These are phyloP conservation scores for Rhogogaster chlorosoma DNA, from an alignment of 2,888 invertebrate genomes.

Conservation along the genomic window DNA sequence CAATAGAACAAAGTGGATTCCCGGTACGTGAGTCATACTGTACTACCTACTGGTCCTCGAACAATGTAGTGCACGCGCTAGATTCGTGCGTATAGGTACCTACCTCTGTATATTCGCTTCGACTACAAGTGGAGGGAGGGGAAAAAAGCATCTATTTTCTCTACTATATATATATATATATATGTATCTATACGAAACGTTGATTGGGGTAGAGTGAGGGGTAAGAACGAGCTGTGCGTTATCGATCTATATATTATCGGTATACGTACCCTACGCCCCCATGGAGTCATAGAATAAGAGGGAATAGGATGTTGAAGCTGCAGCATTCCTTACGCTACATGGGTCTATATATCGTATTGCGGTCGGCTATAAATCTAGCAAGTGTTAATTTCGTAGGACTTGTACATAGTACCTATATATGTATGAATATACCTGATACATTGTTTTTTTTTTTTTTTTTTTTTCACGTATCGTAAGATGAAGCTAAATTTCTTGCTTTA, in stretches of 20 bases:
- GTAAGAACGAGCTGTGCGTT: constrained; percentile 52
- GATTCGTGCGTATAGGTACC: background rate
- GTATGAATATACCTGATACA: background rate
- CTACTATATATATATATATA: too few species aligned
- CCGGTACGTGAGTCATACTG: constrained; percentile 69
- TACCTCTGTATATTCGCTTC: background rate
- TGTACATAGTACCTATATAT: background rate
- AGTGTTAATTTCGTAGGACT: background rate
- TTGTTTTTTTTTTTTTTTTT: background rate
- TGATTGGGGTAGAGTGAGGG: background rate
- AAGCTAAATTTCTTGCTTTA: background rate
- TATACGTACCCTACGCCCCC: background rate
- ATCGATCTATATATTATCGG: constrained; percentile 58
- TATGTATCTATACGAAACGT: too few species aligned
- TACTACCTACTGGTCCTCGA: background rate
- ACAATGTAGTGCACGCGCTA: background rate
- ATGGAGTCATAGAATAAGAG: background rate
- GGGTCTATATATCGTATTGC: too few species aligned
- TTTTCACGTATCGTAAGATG: background rate
- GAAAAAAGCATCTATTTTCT: constrained; percentile 1
- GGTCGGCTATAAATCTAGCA: background rate
- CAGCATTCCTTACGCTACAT: background rate
- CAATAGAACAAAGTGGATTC: constrained; percentile 71
- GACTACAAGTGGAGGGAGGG: constrained; percentile 32
- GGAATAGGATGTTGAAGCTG: background rate